phyloP scores from a whole-genome alignment of 2,113 vertebrate genomes.

The Cyanistes caeruleus region DNA sequence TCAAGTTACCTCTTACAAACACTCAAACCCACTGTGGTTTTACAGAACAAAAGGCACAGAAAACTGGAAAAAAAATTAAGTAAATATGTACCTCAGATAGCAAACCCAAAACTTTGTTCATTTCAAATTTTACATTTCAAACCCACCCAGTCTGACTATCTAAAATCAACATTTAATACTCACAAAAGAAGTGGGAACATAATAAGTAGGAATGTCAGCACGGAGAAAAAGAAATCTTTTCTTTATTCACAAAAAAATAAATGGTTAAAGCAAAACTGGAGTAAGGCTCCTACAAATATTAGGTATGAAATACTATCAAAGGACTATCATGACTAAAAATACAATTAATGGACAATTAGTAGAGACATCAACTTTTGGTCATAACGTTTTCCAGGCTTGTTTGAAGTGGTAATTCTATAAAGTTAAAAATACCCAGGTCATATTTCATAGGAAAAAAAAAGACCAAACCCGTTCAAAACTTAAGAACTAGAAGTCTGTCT shows the following conservation, averaged over 20 bases:
- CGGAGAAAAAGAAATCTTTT: not conserved
- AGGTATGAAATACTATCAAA: not conserved
- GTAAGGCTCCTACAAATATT: not conserved
- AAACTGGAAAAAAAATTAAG: not conserved
- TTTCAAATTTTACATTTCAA: constrained; percentile 15
- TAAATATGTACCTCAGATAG: constrained; percentile 6
- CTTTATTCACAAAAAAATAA: not conserved
- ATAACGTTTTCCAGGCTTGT: not conserved
- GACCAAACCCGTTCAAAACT: not conserved
- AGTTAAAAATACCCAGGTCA: not conserved
- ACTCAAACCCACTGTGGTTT: not conserved
- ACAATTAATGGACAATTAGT: not conserved
- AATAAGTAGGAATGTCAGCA: constrained; percentile 2
- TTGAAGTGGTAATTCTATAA: not conserved
- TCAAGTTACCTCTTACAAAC: not conserved
- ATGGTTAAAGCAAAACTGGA: not conserved
- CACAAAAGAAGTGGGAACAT: constrained; percentile 24
- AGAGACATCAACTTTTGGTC: not conserved
- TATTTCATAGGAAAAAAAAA: not conserved
- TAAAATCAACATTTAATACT: constrained; percentile 34
- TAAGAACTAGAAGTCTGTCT: not conserved
- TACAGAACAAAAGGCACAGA: not conserved
- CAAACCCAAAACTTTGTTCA: not conserved
- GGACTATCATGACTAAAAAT: not conserved
- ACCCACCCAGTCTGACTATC: not conserved